These are phyloP conservation scores for Leptinotarsa undecemlineata DNA, from an alignment of 1,140 invertebrate genomes.

Conservation along the genomic window DNA sequence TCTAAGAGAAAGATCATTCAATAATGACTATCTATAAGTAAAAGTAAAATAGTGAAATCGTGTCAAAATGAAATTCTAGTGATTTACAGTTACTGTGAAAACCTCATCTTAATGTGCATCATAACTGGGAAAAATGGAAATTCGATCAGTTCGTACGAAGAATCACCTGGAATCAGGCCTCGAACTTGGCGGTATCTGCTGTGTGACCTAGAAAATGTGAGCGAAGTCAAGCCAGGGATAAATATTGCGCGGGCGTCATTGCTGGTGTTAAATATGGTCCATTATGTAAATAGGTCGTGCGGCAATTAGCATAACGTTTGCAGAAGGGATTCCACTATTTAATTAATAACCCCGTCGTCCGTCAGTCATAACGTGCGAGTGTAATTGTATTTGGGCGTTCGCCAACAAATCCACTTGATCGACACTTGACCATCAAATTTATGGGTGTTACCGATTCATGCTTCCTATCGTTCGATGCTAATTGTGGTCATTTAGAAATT, in stretches of 20 bases:
- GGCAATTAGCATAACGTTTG: slow-evolving; percentile 38
- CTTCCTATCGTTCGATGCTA: slow-evolving; percentile 30
- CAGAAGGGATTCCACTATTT: slow-evolving; percentile 37
- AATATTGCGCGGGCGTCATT: slow-evolving; percentile 7
- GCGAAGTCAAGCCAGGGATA: slow-evolving; percentile 21
- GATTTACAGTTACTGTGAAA: too few species aligned
- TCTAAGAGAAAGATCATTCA: too few species aligned
- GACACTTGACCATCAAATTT: slow-evolving; percentile 40
- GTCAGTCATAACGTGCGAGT: slow-evolving; percentile 11
- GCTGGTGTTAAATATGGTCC: slow-evolving; percentile 35
- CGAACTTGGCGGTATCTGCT: background rate
- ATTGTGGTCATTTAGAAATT: slow-evolving; percentile 30
- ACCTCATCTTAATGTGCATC: too few species aligned
- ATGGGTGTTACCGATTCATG: slow-evolving; percentile 34
- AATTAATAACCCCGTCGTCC: slow-evolving; percentile 35
- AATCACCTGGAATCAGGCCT: background rate
- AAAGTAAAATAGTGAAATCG: too few species aligned
- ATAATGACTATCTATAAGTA: too few species aligned
- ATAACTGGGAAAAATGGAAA: too few species aligned
- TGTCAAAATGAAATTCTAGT: too few species aligned
- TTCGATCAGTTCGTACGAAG: background rate
- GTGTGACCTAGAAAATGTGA: slow-evolving; percentile 11
- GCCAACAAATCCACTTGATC: slow-evolving; percentile 40
- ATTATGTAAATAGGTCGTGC: slow-evolving; percentile 40
- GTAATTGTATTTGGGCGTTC: slow-evolving; percentile 28